phyloP scores from a whole-genome alignment of 2,797 vertebrate species.

The Nasua narica region DNA sequence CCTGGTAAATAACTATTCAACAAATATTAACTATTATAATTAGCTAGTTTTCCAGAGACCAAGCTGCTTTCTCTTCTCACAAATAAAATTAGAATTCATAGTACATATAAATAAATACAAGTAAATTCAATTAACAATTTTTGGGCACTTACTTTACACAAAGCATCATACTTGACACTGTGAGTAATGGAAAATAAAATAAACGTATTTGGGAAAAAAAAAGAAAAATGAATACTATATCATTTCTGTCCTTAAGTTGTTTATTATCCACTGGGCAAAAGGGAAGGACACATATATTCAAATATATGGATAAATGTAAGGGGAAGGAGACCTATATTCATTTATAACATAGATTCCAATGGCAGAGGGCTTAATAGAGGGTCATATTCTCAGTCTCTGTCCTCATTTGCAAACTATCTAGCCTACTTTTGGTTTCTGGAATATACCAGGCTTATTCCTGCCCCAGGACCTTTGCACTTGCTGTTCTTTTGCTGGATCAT shows the following conservation, averaged over 20 bases:
- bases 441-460: background rate
- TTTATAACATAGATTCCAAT: background rate
- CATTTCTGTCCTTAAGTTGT: background rate
- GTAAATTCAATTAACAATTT: background rate
- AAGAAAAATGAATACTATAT: background rate
- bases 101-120: background rate
- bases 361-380: background rate
- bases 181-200: background rate
- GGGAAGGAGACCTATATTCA: background rate
- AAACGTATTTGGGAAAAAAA: no score
- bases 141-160: background rate
- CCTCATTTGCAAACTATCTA: background rate
- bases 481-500: background rate
- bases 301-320: background rate
- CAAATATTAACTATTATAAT: conserved; percentile 7
- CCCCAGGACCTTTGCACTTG: background rate
- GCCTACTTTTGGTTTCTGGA: background rate
- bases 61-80: background rate
- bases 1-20: background rate
- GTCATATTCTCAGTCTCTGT: background rate
- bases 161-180: background rate
- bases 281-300: background rate
- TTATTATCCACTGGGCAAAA: background rate
- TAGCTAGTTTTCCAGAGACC: background rate
- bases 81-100: background rate